These are phyloP conservation scores for Heliconius erato DNA, from an alignment of 2,888 invertebrate species.

Conservation along the genomic window DNA sequence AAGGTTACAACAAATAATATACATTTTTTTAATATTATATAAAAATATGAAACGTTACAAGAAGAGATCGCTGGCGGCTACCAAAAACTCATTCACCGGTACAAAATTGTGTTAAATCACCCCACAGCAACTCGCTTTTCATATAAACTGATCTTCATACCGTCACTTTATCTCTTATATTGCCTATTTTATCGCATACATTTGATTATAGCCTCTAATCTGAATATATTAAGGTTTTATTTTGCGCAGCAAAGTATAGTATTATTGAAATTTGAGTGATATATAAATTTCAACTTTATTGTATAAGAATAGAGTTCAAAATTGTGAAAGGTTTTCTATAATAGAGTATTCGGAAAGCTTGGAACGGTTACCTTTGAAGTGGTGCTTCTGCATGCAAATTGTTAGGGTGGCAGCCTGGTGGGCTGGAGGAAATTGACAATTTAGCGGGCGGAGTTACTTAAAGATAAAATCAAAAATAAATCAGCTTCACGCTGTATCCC, in stretches of 20 bases:
- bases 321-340: conserved; percentile 40
- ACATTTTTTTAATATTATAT: background rate
- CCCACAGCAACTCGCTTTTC: conserved; percentile 70
- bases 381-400: conserved; percentile 86
- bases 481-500: too few relatives aligned
- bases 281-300: background rate
- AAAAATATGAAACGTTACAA: conserved; percentile 39
- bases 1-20: too few relatives aligned
- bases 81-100: conserved; percentile 85
- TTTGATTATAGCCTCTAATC: conserved; percentile 41
- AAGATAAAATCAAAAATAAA: too few relatives aligned
- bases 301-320: conserved; percentile 27
- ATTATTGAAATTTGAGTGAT: background rate
- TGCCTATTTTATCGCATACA: background rate
- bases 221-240: background rate
- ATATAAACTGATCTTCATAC: conserved; percentile 72
- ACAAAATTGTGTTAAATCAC: conserved; percentile 80
- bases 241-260: background rate
- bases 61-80: conserved; percentile 81
- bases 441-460: conserved; percentile 55
- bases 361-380: conserved; percentile 83
- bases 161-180: conserved; percentile 44
- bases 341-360: conserved; percentile 67
- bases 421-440: conserved; percentile 71
- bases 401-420: conserved; percentile 57